phyloP scores from a whole-genome alignment of 2,113 vertebrate genomes.

The Anhinga anhinga region DNA sequence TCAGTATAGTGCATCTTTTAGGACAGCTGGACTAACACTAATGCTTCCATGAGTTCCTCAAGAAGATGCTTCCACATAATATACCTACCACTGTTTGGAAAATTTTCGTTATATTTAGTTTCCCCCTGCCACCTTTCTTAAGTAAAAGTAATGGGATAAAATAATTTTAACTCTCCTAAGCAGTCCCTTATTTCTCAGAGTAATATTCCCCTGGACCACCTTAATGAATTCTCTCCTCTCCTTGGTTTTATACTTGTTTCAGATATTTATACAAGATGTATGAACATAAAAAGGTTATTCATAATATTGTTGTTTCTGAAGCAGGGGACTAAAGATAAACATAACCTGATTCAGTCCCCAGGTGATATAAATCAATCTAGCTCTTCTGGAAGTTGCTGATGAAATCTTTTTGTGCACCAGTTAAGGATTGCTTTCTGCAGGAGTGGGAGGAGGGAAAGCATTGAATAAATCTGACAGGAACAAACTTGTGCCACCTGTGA shows the following conservation, averaged over 20 bases:
- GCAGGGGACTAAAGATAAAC: conserved; percentile 12
- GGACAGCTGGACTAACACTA: not conserved
- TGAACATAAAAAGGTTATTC: conserved; percentile 44
- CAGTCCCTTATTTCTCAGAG: not conserved
- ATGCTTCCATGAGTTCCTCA: not conserved
- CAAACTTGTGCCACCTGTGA: not conserved
- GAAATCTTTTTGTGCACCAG: not conserved
- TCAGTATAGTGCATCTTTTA: not conserved
- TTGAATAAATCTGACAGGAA: not conserved
- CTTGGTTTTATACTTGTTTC: not conserved
- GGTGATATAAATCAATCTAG: conserved; percentile 18
- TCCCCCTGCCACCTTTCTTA: not conserved
- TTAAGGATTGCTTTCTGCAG: not conserved
- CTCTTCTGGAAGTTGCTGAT: conserved; percentile 10
- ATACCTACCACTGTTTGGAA: not conserved
- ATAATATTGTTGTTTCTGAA: conserved; percentile 39
- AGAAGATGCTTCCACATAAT: not conserved
- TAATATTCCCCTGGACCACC: not conserved
- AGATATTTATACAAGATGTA: conserved; percentile 50
- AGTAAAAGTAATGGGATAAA: not conserved
- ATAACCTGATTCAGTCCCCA: not conserved
- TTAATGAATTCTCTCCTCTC: conserved; percentile 1
- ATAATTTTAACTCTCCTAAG: not conserved
- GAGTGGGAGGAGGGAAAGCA: not conserved
- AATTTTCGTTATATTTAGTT: not conserved